phyloP scores from a whole-genome alignment of 2,888 invertebrate genomes.

The Apamea crenata region DNA sequence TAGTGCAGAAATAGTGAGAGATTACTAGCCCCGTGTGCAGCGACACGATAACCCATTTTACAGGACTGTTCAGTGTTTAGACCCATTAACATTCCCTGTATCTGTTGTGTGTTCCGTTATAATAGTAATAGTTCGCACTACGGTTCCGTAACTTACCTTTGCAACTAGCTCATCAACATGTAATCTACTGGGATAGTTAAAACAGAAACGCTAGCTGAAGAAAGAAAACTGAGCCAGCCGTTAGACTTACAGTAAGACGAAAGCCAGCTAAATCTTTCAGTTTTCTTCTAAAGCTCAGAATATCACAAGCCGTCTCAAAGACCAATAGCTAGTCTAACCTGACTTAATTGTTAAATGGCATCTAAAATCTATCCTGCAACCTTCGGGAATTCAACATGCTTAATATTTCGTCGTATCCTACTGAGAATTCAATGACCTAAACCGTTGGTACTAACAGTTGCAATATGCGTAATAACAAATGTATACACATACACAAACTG shows the following conservation, averaged over 20 bases:
- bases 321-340: not conserved
- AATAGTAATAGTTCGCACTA: not conserved
- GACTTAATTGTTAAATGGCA: not conserved
- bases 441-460: not conserved
- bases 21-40: conserved; percentile 43
- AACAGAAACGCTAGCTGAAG: not conserved
- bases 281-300: not conserved
- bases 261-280: no score
- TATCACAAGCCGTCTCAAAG: not conserved
- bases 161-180: not conserved
- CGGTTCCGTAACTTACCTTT: not conserved
- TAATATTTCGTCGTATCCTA: not conserved
- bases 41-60: conserved; percentile 52
- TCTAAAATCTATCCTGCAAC: not conserved
- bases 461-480: not conserved
- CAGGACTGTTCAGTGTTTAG: conserved; percentile 16
- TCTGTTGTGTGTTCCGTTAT: conserved; percentile 17
- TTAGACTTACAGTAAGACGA: not conserved
- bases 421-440: not conserved
- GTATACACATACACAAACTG: not conserved
- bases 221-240: not conserved
- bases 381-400: not conserved
- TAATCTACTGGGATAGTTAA: not conserved
- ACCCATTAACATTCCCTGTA: conserved; percentile 24
- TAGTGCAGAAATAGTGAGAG: conserved; percentile 33